Conservation (phyloP, 2,113 vertebrate genomes). For the Ciconia boyciana region DNA sequence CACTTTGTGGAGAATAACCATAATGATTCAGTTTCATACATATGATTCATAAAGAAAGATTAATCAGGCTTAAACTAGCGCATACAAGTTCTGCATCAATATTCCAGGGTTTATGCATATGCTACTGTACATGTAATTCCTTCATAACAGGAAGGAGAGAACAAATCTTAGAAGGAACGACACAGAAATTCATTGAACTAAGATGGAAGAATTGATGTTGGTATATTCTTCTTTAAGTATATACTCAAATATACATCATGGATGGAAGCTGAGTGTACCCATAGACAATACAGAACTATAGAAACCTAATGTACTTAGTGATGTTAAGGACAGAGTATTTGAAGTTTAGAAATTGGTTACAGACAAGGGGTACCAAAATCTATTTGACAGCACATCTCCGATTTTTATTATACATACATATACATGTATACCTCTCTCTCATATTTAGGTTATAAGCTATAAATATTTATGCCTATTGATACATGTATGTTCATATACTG, state of each 20-base stretch:
- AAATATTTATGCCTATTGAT: background rate
- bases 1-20: background rate
- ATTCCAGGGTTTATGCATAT: background rate
- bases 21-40: background rate
- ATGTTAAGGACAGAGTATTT: background rate
- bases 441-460: background rate
- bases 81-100: background rate
- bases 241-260: background rate
- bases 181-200: background rate
- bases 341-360: background rate
- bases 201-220: background rate
- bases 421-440: background rate
- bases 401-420: background rate
- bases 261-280: background rate
- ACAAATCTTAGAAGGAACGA: background rate
- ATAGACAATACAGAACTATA: background rate
- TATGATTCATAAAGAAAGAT: background rate
- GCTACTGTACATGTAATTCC: background rate
- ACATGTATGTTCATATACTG: background rate
- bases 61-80: background rate
- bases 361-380: background rate
- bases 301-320: background rate
- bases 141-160: background rate
- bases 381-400: background rate
- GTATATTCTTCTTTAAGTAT: constrained; percentile 4